These are phyloP conservation scores for Eriocheir sinensis DNA, from an alignment of 1,140 invertebrate species.

Conservation along the genomic window DNA sequence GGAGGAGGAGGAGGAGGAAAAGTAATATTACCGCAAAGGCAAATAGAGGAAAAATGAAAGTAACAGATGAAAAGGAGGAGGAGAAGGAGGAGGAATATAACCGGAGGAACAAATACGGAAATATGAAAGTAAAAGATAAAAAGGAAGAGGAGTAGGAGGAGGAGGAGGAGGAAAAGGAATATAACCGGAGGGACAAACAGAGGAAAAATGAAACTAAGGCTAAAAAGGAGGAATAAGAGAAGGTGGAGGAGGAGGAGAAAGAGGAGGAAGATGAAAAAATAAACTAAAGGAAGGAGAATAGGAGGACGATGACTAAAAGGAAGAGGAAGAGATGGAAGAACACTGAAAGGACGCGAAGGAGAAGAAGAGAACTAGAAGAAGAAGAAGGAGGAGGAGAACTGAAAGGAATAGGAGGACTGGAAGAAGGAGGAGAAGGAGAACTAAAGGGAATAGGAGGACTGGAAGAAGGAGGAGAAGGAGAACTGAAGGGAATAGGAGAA, in stretches of 20 bases:
- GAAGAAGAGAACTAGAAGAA: neutral
- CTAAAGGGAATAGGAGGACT: neutral
- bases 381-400: neutral
- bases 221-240: neutral
- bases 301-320: neutral
- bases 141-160: slow-evolving; percentile 10
- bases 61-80: neutral
- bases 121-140: neutral
- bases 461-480: neutral
- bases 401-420: neutral
- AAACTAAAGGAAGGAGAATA: no score
- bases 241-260: neutral
- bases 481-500: no score
- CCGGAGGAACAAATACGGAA: neutral
- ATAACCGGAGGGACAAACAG: no score
- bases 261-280: no score
- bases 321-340: neutral
- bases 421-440: neutral
- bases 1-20: neutral
- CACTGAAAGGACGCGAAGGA: no score
- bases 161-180: neutral
- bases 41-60: no score
- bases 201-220: no score
- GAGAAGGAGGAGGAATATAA: neutral
- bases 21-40: no score